Evolutionary conservation across 2,113 vertebrate species (phyloP).

Genomic region (Crypturellus undulatus): DNA sequence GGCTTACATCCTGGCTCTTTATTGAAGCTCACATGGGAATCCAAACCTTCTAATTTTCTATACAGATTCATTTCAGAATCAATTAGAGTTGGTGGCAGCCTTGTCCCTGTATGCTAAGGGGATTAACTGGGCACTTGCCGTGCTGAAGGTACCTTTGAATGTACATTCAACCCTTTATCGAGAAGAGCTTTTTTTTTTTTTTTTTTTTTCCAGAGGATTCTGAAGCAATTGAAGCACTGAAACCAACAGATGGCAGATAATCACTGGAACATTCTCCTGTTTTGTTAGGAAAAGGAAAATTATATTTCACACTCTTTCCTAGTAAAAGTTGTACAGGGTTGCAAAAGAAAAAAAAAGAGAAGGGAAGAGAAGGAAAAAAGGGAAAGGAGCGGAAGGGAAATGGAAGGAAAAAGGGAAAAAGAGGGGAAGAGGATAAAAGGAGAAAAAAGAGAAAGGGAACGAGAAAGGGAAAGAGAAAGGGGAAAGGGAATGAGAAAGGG

Average conservation of each 20-base stretch:
- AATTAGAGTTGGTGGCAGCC: constrained; percentile 89
- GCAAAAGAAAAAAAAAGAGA: not conserved
- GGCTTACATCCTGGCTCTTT: constrained; percentile 82
- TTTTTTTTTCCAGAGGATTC: constrained; percentile 71
- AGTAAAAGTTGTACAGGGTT: not conserved
- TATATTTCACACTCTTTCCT: constrained; percentile 10
- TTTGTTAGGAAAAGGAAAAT: constrained; percentile 70
- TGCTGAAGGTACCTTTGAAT: constrained; percentile 81
- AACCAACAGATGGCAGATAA: constrained; percentile 89
- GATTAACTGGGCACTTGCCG: constrained; percentile 87
- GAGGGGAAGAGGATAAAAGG: accelerated
- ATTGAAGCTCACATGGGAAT: constrained; percentile 84
- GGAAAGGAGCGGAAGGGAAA: no score
- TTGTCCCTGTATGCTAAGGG: constrained; percentile 85
- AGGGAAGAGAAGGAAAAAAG: accelerated
- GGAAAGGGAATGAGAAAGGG: no score
- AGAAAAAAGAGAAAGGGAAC: accelerated
- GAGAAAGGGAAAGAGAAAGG: no score
- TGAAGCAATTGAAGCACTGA: constrained; percentile 73
- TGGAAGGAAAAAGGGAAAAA: accelerated
- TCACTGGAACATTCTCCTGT: constrained; percentile 67
- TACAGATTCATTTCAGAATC: constrained; percentile 91
- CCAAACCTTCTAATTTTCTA: constrained; percentile 87
- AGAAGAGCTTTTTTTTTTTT: constrained; percentile 81
- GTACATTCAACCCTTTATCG: constrained; percentile 73